Percentiles rank a stretch among this genome's conserved stretches.
Conservation (phyloP, 2,113 vertebrate genomes). For the Alexandromys fortis region DNA sequence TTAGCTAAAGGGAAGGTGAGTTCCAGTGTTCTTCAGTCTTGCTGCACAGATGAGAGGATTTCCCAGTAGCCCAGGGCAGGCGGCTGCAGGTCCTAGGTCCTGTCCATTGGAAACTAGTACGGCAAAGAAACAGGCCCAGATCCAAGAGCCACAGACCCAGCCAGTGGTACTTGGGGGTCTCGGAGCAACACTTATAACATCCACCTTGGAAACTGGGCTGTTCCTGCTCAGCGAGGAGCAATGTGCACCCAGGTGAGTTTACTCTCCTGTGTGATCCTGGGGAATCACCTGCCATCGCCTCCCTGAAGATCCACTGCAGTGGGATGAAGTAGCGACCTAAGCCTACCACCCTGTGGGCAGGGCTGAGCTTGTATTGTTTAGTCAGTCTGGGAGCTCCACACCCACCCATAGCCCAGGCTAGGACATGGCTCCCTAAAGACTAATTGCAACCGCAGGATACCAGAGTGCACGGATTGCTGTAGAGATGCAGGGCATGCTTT, state of each 20-base stretch:
- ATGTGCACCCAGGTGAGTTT: background rate
- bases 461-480: conserved; percentile 53
- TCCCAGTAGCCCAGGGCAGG: background rate
- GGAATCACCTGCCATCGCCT: background rate
- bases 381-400: background rate
- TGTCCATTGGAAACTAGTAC: background rate
- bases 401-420: background rate
- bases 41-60: background rate
- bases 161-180: background rate
- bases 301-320: background rate
- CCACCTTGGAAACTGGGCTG: background rate
- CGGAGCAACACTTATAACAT: too few species aligned
- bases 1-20: background rate
- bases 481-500: conserved; percentile 15
- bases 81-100: background rate
- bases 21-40: background rate
- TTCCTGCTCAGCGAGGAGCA: background rate
- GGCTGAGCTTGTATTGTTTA: background rate
- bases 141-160: background rate
- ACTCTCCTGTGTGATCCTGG: background rate
- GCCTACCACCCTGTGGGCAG: background rate
- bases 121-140: background rate
- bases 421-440: conserved; percentile 4
- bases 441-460: conserved; percentile 29
- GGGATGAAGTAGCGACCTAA: background rate